phyloP scores from a whole-genome alignment of 2,888 invertebrate species.

The Lithodes maja region DNA sequence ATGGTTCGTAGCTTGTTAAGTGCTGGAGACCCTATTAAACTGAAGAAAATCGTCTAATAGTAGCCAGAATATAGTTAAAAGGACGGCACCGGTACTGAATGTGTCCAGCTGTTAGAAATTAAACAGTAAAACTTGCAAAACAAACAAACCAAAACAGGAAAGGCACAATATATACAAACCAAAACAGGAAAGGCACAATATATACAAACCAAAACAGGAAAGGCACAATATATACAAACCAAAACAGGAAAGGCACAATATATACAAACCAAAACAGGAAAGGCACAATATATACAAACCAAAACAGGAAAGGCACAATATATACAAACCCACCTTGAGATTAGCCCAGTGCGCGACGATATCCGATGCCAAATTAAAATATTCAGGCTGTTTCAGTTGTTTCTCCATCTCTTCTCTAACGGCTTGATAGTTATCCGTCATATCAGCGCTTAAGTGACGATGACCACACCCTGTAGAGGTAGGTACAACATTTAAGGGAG shows the following conservation, averaged over 20 bases:
- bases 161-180: neutral
- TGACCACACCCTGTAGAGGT: too few relatives aligned
- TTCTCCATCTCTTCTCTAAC: neutral
- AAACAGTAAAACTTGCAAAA: too few relatives aligned
- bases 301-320: neutral
- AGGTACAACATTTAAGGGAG: too few relatives aligned
- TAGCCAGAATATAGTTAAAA: too few relatives aligned
- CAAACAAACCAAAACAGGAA: neutral
- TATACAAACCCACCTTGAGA: conserved; percentile 29
- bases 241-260: neutral
- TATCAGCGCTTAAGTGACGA: too few relatives aligned
- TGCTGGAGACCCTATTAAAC: too few relatives aligned
- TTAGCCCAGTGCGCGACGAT: conserved; percentile 45
- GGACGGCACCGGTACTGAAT: too few relatives aligned
- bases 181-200: neutral
- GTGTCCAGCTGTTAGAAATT: too few relatives aligned
- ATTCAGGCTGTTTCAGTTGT: conserved; percentile 4
- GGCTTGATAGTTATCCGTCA: neutral
- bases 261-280: neutral
- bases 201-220: neutral
- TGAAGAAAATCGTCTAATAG: too few relatives aligned
- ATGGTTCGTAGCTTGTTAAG: neutral
- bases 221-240: neutral
- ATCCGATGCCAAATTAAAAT: conserved; percentile 52
- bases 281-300: neutral